Conservation (phyloP, 2,888 invertebrate genomes). For the Melanchra persicariae region DNA sequence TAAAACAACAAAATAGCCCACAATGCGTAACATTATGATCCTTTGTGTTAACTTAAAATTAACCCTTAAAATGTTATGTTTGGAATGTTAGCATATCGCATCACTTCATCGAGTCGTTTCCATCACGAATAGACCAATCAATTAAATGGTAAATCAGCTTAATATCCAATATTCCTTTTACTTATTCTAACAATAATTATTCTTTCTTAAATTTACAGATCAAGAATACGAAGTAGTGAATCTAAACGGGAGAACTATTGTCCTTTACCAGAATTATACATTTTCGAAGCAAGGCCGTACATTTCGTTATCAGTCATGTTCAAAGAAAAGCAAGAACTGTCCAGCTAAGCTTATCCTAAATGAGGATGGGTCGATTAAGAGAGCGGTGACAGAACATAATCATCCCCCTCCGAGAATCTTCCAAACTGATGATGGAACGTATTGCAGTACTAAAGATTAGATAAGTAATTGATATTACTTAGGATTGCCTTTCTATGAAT, state of each 20-base stretch:
- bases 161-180: too few species aligned
- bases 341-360: slow-evolving; percentile 64
- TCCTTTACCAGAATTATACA: slow-evolving; percentile 54
- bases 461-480: background rate
- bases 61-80: too few species aligned
- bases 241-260: slow-evolving; percentile 38
- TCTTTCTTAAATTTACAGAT: slow-evolving; percentile 24
- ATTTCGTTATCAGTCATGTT: slow-evolving; percentile 51
- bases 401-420: slow-evolving; percentile 64
- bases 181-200: too few species aligned
- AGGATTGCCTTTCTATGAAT: too few species aligned
- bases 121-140: too few species aligned
- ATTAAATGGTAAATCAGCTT: too few species aligned
- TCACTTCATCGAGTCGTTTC: too few species aligned
- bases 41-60: too few species aligned
- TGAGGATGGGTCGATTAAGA: slow-evolving; percentile 48
- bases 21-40: too few species aligned
- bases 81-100: too few species aligned
- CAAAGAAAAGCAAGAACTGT: slow-evolving; percentile 56
- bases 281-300: slow-evolving; percentile 47
- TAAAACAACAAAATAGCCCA: too few species aligned
- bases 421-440: slow-evolving; percentile 23
- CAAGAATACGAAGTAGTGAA: slow-evolving; percentile 18
- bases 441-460: background rate
- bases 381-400: slow-evolving; percentile 56